Evolutionary conservation across 2,113 vertebrate species (phyloP).

Genomic region (Cygnus atratus): DNA sequence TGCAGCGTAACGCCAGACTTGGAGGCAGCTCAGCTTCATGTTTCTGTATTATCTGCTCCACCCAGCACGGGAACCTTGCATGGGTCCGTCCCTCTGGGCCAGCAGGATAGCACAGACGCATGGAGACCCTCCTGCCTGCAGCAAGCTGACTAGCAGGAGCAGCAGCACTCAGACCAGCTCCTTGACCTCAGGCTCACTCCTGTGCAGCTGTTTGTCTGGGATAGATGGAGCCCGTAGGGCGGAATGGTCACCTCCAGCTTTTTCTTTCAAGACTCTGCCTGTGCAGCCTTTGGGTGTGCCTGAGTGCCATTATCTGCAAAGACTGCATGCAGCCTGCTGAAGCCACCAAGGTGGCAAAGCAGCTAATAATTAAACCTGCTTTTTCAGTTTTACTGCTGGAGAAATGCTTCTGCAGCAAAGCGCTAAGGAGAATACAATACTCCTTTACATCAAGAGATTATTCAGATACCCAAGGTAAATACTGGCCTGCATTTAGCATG

Average conservation of each 20-base stretch:
- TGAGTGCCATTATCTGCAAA: neutral
- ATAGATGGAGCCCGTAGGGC: neutral
- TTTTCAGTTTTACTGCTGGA: slow-evolving; percentile 17
- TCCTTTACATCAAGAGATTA: slow-evolving; percentile 26
- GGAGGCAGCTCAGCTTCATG: neutral
- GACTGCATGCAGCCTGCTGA: neutral
- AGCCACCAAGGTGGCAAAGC: neutral
- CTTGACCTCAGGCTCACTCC: neutral
- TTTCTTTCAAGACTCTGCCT: neutral
- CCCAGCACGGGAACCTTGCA: neutral
- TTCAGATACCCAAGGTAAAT: slow-evolving; percentile 2
- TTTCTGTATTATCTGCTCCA: neutral
- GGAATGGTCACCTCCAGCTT: neutral
- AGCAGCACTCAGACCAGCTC: neutral
- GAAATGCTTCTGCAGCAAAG: slow-evolving; percentile 20
- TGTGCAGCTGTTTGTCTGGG: neutral
- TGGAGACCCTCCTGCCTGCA: neutral
- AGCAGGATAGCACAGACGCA: fast-evolving
- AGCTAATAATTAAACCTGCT: slow-evolving; percentile 62
- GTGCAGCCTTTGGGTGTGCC: neutral
- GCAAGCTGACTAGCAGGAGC: neutral
- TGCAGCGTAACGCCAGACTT: neutral
- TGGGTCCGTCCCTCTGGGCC: neutral
- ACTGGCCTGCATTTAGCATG: neutral
- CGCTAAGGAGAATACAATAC: neutral